Evolutionary conservation across 2,888 invertebrate species (phyloP), one percentile per base, ranked within the genome.

Genomic region (Chrysolina oricalcia): DNA sequence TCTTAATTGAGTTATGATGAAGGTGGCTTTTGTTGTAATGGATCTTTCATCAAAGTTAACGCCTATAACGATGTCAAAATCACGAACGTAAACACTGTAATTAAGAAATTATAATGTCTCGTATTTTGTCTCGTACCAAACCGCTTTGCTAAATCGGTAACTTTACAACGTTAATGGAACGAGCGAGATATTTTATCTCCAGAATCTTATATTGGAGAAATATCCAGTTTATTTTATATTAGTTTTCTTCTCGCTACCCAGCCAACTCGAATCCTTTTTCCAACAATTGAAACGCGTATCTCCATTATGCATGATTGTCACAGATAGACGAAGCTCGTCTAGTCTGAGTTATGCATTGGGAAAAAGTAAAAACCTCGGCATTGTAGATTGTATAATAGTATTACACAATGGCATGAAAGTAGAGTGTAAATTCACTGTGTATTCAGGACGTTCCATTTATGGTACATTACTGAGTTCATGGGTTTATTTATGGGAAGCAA

Each of bases 71-170:
- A 70, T 56, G 11, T n/a, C 2, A 43, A 62, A 41, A 62, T 70
- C 70, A 70, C 70, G 70, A 70, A 70, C 62, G 62, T 46, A 70
- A 70, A 70, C 70, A 70, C 21, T 40, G 70, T 62, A 62, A 68
- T 56, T 68, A 40, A 53, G 46, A 62, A 62, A 48, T 48, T 43
- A 17, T 56, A 23, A 19, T 46, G 23, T 41, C n/a, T 35, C 8
- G 15, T 35, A 59, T 27, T 59, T 59, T 59, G n/a, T n/a, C n/a
- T 11, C 23, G 15, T n/a, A 15, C 9, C 1, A n/a, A 59, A n/a
- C n/a, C 46, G 1, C 15, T 15, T 46, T 46, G 46, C 46, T 46
- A 0, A 46, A 23, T 59, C 59, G 59, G 0, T 17, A 50, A 50
- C 50, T 19, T 17, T 2, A 59, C 13, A 27, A 23, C 35, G 13